Evolutionary conservation across 2,113 vertebrate genomes (phyloP).

Genomic region (Eulemur rufifrons): DNA sequence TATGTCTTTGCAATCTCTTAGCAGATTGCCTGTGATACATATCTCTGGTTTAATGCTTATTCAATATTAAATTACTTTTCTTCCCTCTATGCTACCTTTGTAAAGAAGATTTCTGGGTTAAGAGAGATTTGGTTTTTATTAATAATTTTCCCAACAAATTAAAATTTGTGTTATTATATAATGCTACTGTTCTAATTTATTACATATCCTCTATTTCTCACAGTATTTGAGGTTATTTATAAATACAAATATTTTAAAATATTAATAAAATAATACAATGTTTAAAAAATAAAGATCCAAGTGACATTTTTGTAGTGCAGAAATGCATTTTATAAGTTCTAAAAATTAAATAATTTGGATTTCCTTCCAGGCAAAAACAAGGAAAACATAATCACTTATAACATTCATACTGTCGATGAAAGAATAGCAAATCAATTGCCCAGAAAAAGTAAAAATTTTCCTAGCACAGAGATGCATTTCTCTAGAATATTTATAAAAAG

Average conservation of each 20-base stretch:
- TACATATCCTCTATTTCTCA: neutral
- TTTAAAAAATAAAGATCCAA: neutral
- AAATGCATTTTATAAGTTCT: neutral
- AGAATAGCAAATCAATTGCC: neutral
- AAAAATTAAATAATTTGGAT: neutral
- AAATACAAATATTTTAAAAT: neutral
- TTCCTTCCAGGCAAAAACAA: neutral
- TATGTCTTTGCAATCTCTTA: neutral
- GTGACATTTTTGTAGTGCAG: neutral
- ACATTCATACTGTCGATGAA: neutral
- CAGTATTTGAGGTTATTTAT: neutral
- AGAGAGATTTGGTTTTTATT: neutral
- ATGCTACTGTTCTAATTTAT: neutral
- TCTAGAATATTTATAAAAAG: conserved; percentile 1
- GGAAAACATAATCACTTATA: neutral
- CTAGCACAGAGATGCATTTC: neutral
- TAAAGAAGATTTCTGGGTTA: neutral
- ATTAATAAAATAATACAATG: neutral
- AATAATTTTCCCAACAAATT: neutral
- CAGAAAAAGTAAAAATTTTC: neutral
- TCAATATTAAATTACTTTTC: neutral
- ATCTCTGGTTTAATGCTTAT: neutral
- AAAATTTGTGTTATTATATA: neutral
- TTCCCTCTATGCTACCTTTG: neutral
- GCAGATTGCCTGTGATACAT: neutral